These are phyloP conservation scores for Ptilodon capucinus DNA, from an alignment of 2,888 invertebrate species.

Conservation along the genomic window DNA sequence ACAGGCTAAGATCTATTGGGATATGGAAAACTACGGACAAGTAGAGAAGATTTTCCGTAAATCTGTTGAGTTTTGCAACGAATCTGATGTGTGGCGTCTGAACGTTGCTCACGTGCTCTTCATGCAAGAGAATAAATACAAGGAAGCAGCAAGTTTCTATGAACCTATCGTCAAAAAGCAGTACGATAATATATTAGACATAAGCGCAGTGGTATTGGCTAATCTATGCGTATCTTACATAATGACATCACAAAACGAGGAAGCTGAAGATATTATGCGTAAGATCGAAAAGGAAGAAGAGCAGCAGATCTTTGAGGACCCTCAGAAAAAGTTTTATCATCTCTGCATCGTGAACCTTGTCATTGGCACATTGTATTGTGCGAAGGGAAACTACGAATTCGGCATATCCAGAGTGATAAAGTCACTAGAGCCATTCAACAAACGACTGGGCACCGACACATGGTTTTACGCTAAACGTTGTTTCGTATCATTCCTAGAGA, in stretches of 20 bases:
- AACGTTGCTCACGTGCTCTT: slow-evolving; percentile 99
- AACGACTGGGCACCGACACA: slow-evolving; percentile 98
- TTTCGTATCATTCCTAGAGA: slow-evolving; percentile 95
- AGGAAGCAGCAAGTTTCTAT: slow-evolving; percentile 98
- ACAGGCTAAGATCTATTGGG: slow-evolving; percentile 99
- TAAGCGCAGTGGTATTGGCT: slow-evolving; percentile 98
- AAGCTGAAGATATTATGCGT: slow-evolving; percentile 99
- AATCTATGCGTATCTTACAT: slow-evolving; percentile 99
- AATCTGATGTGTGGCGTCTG: slow-evolving; percentile 97
- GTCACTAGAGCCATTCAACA: slow-evolving; percentile 96
- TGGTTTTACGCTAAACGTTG: slow-evolving; percentile 99
- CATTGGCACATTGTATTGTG: slow-evolving; percentile 98
- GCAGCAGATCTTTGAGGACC: slow-evolving; percentile 94
- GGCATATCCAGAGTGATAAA: slow-evolving; percentile 98
- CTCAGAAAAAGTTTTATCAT: slow-evolving; percentile 96
- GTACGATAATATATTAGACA: slow-evolving; percentile 95
- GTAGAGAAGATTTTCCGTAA: slow-evolving; percentile 98
- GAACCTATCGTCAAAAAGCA: slow-evolving; percentile 98
- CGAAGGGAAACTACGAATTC: slow-evolving; percentile 99
- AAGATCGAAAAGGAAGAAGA: slow-evolving; percentile 99
- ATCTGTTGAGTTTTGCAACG: slow-evolving; percentile 98
- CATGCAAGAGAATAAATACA: slow-evolving; percentile 99
- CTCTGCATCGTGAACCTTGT: slow-evolving; percentile 99
- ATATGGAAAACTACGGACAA: slow-evolving; percentile 96
- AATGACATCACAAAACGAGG: slow-evolving; percentile 99